phyloP scores from a whole-genome alignment of 2,888 invertebrate species.

The Melangyna quadrimaculata region DNA sequence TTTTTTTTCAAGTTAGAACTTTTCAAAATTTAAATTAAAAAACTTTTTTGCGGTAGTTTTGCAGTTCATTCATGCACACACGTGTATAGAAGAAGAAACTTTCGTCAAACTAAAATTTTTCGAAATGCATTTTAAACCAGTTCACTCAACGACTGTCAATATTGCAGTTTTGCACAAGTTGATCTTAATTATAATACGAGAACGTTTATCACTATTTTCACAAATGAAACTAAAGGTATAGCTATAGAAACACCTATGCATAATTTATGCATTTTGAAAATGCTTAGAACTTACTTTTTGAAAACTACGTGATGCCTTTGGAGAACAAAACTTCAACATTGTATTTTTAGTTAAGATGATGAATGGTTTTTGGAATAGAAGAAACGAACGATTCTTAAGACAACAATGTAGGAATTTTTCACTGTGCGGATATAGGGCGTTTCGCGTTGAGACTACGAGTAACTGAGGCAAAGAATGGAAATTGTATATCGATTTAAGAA shows the following conservation, averaged over 20 bases:
- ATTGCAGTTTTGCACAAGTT: constrained; percentile 41
- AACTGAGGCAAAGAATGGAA: not conserved
- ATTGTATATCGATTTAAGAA: not conserved
- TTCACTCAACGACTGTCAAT: constrained; percentile 39
- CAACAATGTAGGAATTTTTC: constrained; percentile 13
- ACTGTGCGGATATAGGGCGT: constrained; percentile 40
- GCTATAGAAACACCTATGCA: not conserved
- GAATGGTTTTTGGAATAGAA: not conserved
- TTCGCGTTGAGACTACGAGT: constrained; percentile 14
- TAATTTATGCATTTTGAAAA: not conserved
- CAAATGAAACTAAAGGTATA: not conserved
- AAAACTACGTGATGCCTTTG: constrained; percentile 66
- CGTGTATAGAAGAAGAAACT: not conserved
- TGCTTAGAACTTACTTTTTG: constrained; percentile 72
- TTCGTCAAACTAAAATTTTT: constrained; percentile 11
- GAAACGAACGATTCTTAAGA: not conserved
- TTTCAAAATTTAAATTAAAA: constrained; percentile 55
- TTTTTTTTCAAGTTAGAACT: constrained; percentile 8
- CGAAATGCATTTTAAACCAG: not conserved
- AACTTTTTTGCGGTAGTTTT: constrained; percentile 34
- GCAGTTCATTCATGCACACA: not conserved
- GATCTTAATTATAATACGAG: constrained; percentile 15
- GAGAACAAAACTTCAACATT: constrained; percentile 79
- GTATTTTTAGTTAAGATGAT: constrained; percentile 13
- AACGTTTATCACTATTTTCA: constrained; percentile 5